phyloP scores from a whole-genome alignment of 2,113 vertebrate genomes.

The Pica pica region DNA sequence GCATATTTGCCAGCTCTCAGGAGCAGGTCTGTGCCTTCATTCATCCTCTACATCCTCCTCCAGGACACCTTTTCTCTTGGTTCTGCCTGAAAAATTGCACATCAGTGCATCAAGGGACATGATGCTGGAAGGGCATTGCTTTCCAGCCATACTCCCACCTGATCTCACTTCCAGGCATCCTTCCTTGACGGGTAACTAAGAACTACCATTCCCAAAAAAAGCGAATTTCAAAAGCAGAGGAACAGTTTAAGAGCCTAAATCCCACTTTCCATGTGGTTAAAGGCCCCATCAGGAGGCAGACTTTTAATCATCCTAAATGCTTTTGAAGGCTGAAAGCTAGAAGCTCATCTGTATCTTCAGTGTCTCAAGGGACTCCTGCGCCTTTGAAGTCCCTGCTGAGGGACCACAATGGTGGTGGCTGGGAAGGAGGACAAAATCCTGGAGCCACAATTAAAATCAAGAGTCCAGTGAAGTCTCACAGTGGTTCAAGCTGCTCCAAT shows the following conservation, averaged over 20 bases:
- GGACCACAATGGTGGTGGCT: rapidly evolving
- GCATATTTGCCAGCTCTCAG: neutral
- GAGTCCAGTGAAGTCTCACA: neutral
- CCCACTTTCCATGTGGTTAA: neutral
- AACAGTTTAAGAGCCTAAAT: neutral
- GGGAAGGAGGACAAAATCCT: neutral
- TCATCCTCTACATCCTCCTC: neutral
- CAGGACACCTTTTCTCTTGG: neutral
- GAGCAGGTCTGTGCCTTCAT: neutral
- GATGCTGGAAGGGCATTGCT: neutral
- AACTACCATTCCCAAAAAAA: neutral
- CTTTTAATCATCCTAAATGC: neutral
- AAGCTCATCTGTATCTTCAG: neutral
- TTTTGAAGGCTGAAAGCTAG: neutral
- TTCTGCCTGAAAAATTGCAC: neutral
- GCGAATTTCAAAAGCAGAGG: neutral
- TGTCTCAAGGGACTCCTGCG: neutral
- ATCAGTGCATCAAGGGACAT: neutral
- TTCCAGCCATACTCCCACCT: neutral
- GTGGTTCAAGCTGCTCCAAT: neutral
- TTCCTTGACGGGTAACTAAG: neutral
- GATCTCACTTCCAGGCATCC: rapidly evolving
- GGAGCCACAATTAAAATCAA: neutral
- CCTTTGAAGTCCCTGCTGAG: neutral
- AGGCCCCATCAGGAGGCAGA: neutral